Evolutionary conservation across 2,113 vertebrate genomes (phyloP), one percentile per base, ranked within the genome.

Genomic region (Chinchilla lanigera): DNA sequence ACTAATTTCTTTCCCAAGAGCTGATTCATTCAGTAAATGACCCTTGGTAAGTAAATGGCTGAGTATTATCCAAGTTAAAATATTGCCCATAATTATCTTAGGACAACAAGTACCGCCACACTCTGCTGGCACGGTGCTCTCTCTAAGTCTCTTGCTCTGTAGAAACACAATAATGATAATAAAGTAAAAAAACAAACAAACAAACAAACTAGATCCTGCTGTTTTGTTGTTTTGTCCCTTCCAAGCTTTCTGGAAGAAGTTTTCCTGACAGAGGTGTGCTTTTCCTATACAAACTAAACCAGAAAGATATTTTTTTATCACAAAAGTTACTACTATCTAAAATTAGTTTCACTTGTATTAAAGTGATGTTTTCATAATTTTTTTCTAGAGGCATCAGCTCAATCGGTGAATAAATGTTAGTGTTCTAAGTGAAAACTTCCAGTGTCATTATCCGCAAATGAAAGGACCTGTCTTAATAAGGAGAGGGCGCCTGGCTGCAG

Each of bases 311-410:
- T 91, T 20, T 80, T 20, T 73, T 84, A 89, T 54, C 47, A 90
- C 94, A 88, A 96, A 50, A 81, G 90, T 44, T 19, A 86, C 63
- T 88, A 60, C 47, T 63, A 65, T 82, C 8, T 58, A 82, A 4
- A 61, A 56, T 26, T 95, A 86, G 19, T 65, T 30, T 97, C 22
- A 35, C 9, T 85, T 95, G 93, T 86, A 86, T 52, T 90, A 69
- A 90, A 96, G 33, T 81, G 58, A 77, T 30, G 67, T 44, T 44
- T 95, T 96, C 73, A 92, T 86, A 61, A 33, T 4, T 20, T 44
- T 71, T 69, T 41, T 20, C n/a, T n/a, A 35, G 56, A 92, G 61
- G 67, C 47, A 84, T 73, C 78, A 96, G 80, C 54, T 96, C 56
- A 89, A 73, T 60, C 20, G 50, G 54, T 63, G 90, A 95, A 94